Evolutionary conservation across 2,113 vertebrate species (phyloP), one percentile per base, ranked within the genome.

Genomic region (Urocolius indicus): DNA sequence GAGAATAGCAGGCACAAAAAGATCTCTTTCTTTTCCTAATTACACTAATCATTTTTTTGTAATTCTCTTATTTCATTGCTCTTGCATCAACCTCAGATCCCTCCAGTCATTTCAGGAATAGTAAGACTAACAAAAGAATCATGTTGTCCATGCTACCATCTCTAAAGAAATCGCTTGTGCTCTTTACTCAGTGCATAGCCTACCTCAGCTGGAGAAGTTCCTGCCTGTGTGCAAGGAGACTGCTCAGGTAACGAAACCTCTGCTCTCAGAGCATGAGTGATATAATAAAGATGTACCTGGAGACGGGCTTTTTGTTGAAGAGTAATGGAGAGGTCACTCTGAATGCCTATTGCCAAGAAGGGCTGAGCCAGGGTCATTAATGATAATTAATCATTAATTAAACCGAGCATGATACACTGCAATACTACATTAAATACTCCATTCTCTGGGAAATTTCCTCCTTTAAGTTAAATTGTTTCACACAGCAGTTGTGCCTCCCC

Each of bases 301-400:
- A 91, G 74, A 80, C 1, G 27, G 63, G 26, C 29, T 83, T 32
- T 81, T 46, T 12, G 21, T 12, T 91, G 61, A 80, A 63, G 63
- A 87, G 2, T 62, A 87, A 84, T 63, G 68, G 34, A 90, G 62
- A 79, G 75, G 59, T 91, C 82, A 79, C 48, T 61, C 71, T 15
- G 30, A 32, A 46, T n/a, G 85, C 82, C 72, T 91, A 5, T 27
- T 89, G 75, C 87, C 81, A 68, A 89, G 85, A 79, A 69, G 41
- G 79, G 87, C 69, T 62, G 82, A 94, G 75, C 55, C 30, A n/a
- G 18, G 91, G 85, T 90, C 95, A 88, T 92, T 94, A 95, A 88
- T 94, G 82, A 91, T 74, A 94, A 95, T 78, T 87, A 94, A 91
- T 91, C 75, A 78, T 88, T 95, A 96, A 95, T 96, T 95, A 91